Evolutionary conservation across 2,888 invertebrate species (phyloP).

Genomic region (Augochlorella aurata): DNA sequence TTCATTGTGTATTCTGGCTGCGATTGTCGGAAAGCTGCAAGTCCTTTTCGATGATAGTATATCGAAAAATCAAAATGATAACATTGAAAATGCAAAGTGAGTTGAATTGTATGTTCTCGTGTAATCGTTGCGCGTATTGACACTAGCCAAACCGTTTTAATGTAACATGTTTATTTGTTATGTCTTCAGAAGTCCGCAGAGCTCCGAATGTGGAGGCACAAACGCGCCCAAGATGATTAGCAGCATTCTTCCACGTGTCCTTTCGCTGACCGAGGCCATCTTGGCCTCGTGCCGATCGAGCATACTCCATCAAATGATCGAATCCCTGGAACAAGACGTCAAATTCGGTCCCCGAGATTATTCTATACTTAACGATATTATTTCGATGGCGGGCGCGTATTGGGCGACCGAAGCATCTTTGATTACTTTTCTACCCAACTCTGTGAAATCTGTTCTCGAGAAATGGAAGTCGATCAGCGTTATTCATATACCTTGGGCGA

Average conservation of each 20-base stretch:
- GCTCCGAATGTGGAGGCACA: conserved; percentile 69
- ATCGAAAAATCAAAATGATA: conserved; percentile 75
- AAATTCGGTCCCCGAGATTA: conserved; percentile 83
- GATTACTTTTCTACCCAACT: conserved; percentile 83
- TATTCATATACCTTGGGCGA: conserved; percentile 85
- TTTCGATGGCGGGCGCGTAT: conserved; percentile 81
- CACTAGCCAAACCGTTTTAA: too few species aligned
- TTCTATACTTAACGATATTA: conserved; percentile 79
- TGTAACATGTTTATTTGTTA: background rate
- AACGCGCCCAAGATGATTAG: conserved; percentile 82
- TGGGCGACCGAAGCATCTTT: conserved; percentile 83
- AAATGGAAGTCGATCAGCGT: conserved; percentile 85
- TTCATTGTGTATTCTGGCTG: conserved; percentile 89
- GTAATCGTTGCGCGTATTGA: too few species aligned
- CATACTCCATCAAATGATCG: conserved; percentile 82
- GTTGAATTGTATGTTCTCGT: conserved; percentile 38
- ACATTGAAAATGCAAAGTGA: conserved; percentile 78
- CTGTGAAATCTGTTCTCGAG: conserved; percentile 84
- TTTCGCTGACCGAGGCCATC: conserved; percentile 86
- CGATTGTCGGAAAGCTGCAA: conserved; percentile 89
- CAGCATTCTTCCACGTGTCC: conserved; percentile 87
- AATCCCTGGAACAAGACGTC: conserved; percentile 77
- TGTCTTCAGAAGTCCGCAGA: conserved; percentile 62
- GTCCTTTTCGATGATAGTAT: conserved; percentile 84
- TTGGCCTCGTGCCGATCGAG: conserved; percentile 82